These are phyloP conservation scores for Plumapathes pennacea DNA, from an alignment of 92 coral and sea anemone species.

Conservation along the genomic window DNA sequence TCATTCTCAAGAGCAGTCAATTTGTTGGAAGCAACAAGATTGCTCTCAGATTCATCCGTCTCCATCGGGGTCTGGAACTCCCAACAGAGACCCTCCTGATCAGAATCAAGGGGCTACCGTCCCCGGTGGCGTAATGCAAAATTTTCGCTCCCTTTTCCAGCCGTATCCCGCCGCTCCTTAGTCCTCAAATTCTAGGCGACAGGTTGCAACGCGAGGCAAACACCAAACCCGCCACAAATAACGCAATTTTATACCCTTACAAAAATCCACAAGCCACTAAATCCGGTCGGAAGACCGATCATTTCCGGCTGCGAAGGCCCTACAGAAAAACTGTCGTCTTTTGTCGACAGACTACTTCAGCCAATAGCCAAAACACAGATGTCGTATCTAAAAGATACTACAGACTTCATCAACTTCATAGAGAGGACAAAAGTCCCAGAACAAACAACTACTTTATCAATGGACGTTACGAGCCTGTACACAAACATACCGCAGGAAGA, in stretches of 20 bases:
- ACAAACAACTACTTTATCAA: background rate
- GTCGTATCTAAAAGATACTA: constrained; percentile 23
- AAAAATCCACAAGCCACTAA: constrained; percentile 45
- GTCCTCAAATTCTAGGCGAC: no score
- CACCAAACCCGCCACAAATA: constrained; percentile 42
- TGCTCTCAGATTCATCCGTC: no score
- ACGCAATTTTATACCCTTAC: constrained; percentile 52
- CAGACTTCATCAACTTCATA: constrained; percentile 12
- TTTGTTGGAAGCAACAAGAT: no score
- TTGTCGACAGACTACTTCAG: constrained; percentile 42
- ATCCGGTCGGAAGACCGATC: constrained; percentile 22
- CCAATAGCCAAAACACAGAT: constrained; percentile 36
- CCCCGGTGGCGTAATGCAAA: no score
- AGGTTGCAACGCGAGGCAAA: no score
- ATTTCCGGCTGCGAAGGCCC: constrained; percentile 17
- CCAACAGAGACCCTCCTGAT: no score
- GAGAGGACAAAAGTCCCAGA: constrained; percentile 11
- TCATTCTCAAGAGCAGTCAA: no score
- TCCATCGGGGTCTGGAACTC: no score
- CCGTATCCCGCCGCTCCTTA: no score
- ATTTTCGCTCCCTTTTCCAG: no score
- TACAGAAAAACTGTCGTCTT: constrained; percentile 21
- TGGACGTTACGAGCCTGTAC: constrained; percentile 11
- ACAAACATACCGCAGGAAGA: constrained; percentile 38
- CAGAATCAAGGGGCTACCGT: no score